A percentile compares a stretch with the other conserved stretches of the same genome.
These are phyloP conservation scores for Trematomus bernacchii DNA, from an alignment of 2,797 vertebrate genomes.

Conservation along the genomic window DNA sequence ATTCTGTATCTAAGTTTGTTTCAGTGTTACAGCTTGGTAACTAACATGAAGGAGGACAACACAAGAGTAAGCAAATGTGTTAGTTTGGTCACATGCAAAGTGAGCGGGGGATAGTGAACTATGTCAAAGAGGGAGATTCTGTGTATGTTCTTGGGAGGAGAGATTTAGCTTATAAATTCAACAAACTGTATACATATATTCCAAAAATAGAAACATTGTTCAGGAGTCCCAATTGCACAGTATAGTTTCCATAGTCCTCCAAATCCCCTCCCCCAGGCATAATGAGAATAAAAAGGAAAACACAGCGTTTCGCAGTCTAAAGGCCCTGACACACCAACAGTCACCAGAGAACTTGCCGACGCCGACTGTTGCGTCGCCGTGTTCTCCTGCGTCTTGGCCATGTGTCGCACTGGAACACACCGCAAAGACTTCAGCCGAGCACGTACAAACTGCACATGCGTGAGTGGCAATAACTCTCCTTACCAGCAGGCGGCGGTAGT, in stretches of 20 bases:
- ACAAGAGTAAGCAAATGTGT: not conserved
- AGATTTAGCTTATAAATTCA: not conserved
- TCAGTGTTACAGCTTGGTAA: not conserved
- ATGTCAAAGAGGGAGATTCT: not conserved
- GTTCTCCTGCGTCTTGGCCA: no score
- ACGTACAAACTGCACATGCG: no score
- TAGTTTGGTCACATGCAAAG: constrained; percentile 14
- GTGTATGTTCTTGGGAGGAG: not conserved
- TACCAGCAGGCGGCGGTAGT: no score
- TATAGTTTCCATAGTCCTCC: constrained; percentile 8
- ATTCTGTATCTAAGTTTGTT: not conserved
- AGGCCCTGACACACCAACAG: no score
- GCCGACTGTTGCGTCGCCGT: no score
- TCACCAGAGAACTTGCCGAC: no score
- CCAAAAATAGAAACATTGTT: constrained; percentile 12
- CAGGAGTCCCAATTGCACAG: not conserved
- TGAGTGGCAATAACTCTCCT: no score
- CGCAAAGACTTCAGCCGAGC: no score
- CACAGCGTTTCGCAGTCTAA: constrained; percentile 9
- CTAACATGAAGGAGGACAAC: not conserved
- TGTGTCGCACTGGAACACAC: no score
- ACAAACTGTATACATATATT: constrained; percentile 6
- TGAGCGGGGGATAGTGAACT: not conserved
- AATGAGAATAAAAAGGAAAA: constrained; percentile 1
- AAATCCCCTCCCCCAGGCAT: not conserved